phyloP scores from a whole-genome alignment of 53 echinoderm and acorn worm genomes.

The Actinopyga echinites region DNA sequence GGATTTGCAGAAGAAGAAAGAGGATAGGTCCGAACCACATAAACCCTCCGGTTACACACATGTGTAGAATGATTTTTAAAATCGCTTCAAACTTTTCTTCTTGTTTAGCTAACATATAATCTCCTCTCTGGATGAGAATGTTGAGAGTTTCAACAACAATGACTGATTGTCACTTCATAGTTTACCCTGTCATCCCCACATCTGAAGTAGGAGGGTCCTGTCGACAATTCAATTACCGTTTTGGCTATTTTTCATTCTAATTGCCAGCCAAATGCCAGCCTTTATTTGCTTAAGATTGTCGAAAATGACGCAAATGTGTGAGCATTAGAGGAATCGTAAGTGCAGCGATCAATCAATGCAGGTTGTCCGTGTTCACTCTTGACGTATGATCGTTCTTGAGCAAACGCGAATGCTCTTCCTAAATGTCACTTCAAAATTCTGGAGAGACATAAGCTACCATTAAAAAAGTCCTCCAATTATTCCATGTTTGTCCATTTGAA shows the following conservation, averaged over 20 bases:
- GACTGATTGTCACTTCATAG: not conserved
- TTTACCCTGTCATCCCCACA: not conserved
- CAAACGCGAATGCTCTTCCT: not conserved
- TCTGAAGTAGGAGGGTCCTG: not conserved
- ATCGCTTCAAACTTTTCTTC: no score
- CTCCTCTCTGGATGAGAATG: no score
- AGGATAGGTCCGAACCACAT: no score
- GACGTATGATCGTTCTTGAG: not conserved
- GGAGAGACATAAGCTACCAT: not conserved
- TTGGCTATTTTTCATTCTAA: conserved; percentile 11
- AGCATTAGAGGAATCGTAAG: not conserved
- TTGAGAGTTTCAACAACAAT: no score
- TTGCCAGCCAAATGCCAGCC: not conserved
- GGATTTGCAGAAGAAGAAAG: no score
- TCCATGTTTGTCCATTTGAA: no score
- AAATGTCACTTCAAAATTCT: conserved; percentile 9
- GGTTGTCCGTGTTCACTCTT: conserved; percentile 7
- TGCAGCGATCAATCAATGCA: not conserved
- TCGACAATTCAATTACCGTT: conserved; percentile 12
- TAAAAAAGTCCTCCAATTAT: no score
- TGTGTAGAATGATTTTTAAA: no score
- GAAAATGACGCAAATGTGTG: conserved; percentile 22
- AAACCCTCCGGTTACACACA: no score
- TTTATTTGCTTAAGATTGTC: conserved; percentile 25
- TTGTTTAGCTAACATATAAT: no score